Evolutionary conservation across 2,797 vertebrate genomes (phyloP).

Genomic region (Pampus argenteus): DNA sequence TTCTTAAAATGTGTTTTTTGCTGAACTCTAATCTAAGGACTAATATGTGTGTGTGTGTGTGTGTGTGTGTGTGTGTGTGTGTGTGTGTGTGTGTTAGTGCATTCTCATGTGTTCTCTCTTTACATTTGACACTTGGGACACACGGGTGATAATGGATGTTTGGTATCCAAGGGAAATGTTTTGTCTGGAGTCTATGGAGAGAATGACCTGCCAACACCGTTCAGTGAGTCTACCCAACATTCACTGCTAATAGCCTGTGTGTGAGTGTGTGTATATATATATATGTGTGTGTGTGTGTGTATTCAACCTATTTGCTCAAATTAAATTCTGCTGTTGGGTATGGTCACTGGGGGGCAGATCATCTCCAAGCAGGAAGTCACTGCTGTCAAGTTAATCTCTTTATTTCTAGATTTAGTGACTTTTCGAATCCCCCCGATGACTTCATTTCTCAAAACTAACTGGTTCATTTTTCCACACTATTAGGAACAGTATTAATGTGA

Average conservation of each 20-base stretch:
- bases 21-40: no score
- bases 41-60: no score
- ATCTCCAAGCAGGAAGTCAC: background rate
- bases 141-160: constrained; percentile 54
- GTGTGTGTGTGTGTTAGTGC: background rate
- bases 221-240: constrained; percentile 28
- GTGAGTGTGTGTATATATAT: constrained; percentile 12
- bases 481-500: background rate
- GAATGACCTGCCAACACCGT: constrained; percentile 50
- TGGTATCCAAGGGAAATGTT: constrained; percentile 41
- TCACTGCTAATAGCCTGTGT: constrained; percentile 15
- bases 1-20: no score
- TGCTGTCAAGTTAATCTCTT: constrained; percentile 10
- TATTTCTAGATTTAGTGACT: constrained; percentile 23
- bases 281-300: constrained; percentile 8
- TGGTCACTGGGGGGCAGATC: constrained; percentile 1
- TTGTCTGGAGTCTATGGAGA: constrained; percentile 48
- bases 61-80: constrained; percentile 7
- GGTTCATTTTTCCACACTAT: constrained; percentile 1
- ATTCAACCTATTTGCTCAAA: constrained; percentile 22
- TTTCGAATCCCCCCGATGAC: constrained; percentile 10
- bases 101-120: constrained; percentile 5
- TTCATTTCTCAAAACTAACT: constrained; percentile 7
- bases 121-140: constrained; percentile 43
- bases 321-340: constrained; percentile 24